Evolutionary conservation across 2,113 vertebrate genomes (phyloP).

Genomic region (Thunnus thynnus): DNA sequence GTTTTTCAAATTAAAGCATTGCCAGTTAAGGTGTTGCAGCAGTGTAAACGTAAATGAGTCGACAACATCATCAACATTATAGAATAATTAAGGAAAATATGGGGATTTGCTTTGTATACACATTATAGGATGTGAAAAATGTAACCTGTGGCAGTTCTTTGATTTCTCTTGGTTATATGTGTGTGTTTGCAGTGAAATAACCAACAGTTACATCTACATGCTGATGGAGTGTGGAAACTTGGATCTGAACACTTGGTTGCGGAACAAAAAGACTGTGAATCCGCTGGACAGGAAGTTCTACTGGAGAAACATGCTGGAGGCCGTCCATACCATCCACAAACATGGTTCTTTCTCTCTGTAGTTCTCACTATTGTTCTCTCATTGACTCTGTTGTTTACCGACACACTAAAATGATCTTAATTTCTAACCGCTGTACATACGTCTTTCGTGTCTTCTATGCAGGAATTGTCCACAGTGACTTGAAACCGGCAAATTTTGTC

Average conservation of each 20-base stretch:
- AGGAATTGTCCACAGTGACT: constrained; percentile 98
- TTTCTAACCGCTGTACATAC: background rate
- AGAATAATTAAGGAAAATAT: background rate
- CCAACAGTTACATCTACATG: constrained; percentile 94
- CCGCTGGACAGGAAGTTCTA: constrained; percentile 95
- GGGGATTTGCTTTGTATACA: too few relatives aligned
- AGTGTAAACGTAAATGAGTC: background rate
- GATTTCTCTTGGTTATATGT: constrained; percentile 10
- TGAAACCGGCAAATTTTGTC: constrained; percentile 98
- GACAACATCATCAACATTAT: background rate
- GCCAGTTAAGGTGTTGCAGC: background rate
- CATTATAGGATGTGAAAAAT: background rate
- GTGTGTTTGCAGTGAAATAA: constrained; percentile 90
- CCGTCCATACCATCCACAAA: constrained; percentile 95
- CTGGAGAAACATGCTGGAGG: constrained; percentile 99
- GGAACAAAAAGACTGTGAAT: constrained; percentile 93
- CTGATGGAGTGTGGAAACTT: constrained; percentile 98
- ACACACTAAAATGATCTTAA: background rate
- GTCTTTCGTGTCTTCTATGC: constrained; percentile 2
- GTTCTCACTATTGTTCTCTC: too few relatives aligned
- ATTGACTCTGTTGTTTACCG: background rate
- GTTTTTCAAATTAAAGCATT: background rate
- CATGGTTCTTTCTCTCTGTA: constrained; percentile 84
- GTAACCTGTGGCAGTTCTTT: background rate
- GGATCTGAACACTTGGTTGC: constrained; percentile 96